Base-by-base conservation (phyloP, 2,113 vertebrate species). In the Indicator indicator region DNA sequence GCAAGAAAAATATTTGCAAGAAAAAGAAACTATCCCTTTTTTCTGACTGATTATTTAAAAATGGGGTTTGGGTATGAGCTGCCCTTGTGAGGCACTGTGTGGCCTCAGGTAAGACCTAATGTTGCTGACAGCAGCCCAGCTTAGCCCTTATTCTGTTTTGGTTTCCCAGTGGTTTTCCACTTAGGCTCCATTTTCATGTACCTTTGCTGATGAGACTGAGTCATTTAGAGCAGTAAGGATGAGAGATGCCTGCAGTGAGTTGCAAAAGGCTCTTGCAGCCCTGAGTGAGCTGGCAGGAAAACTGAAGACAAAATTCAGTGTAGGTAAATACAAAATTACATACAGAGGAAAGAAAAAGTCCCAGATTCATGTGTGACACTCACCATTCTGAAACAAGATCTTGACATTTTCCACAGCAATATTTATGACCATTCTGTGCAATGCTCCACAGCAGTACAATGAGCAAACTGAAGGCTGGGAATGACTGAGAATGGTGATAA, bases 321-420 rank as follows among this genome's bases (percentile, higher is more conserved):
- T 9, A 68, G 38, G 7, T 42, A 69, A 70, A 80, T 30, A 36
- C 60, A 36, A 87, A 81, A 5, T 54, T 84, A 16, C 19, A 23
- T 0, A 48, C 16, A 27, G 0, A 16, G 30, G 38, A 10, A 5
- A 7, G 44, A 64, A 33, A 9, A 9, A 27, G 1, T n/a, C 33
- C 21, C 40, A 63, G 50, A 27, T 54, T 77, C 60, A 24, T 4
- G 9, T 2, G 5, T 28, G 69, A 60, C 26, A 33, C 20, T 70
- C 40, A 26, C 13, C 3, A 3, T n/a, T 50, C 23, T 32, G 48
- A 40, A 44, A 54, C 17, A 71, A 48, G 46, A n/a, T 58, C 52
- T 86, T 86, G 46, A 20, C 24, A 42, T 28, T 40, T 11, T 42
- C 27, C 11, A 52, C 24, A 24, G 26, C 46, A 70, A 36, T 50